Evolutionary conservation across 2,113 vertebrate species (phyloP).

Genomic region (Atlantisia rogersi): DNA sequence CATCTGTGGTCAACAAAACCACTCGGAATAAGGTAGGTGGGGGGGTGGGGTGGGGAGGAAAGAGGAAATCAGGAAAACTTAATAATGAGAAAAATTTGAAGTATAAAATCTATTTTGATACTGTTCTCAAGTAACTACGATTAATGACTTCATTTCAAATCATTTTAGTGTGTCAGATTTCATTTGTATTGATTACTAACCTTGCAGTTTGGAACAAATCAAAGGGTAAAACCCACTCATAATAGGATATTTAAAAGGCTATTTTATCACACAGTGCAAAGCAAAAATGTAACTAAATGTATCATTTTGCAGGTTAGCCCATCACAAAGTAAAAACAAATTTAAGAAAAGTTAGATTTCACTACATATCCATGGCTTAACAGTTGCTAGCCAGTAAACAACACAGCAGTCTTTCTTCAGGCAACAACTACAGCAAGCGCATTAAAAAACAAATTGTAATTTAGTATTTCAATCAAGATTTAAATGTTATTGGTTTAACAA

Average conservation of each 20-base stretch:
- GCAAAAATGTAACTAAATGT: neutral
- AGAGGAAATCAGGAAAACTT: neutral
- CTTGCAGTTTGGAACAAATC: neutral
- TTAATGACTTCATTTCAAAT: neutral
- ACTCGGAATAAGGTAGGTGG: neutral
- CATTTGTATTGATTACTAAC: neutral
- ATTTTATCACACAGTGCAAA: neutral
- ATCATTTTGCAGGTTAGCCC: neutral
- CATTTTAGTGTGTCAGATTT: neutral
- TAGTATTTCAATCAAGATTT: neutral
- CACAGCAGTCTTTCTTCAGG: neutral
- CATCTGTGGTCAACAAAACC: neutral
- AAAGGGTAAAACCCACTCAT: neutral
- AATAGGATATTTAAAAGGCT: rapidly evolving
- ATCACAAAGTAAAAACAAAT: neutral
- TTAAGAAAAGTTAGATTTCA: neutral
- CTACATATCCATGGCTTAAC: neutral
- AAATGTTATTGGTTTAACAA: neutral
- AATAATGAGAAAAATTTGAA: neutral
- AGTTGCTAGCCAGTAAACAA: neutral
- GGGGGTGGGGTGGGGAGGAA: too few relatives aligned
- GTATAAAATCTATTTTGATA: neutral
- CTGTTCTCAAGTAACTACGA: neutral
- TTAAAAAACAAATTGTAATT: neutral
- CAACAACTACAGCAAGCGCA: neutral